A percentile compares a stretch with the other conserved stretches of the same genome.
phyloP scores from a whole-genome alignment of 2,797 vertebrate genomes.

The Rhinophrynus dorsalis region DNA sequence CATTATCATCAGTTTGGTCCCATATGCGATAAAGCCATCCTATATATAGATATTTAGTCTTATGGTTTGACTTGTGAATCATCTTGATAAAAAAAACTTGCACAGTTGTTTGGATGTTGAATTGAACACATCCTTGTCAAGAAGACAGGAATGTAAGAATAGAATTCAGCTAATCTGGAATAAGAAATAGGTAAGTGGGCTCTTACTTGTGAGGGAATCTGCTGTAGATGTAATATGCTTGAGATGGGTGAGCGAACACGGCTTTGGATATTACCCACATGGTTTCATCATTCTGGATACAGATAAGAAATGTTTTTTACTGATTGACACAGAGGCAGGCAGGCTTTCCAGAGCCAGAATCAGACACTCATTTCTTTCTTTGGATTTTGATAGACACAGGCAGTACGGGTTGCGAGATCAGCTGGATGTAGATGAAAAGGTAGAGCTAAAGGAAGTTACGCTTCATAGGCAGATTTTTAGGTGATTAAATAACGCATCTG shows the following conservation, averaged over 20 bases:
- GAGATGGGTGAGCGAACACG: conserved; percentile 41
- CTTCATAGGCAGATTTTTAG: conserved; percentile 25
- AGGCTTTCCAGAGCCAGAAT: conserved; percentile 32
- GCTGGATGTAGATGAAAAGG: conserved; percentile 41
- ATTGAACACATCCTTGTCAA: conserved; percentile 4
- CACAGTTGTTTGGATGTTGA: not conserved
- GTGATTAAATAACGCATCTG: conserved; percentile 10
- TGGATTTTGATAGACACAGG: conserved; percentile 35
- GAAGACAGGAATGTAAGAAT: not conserved
- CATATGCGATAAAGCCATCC: too few relatives aligned
- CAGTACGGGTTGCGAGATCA: conserved; percentile 12
- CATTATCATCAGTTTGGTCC: not conserved
- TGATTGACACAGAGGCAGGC: conserved; percentile 45
- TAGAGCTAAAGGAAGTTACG: conserved; percentile 23
- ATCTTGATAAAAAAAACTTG: not conserved
- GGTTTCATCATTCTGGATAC: conserved; percentile 47
- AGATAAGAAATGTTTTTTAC: conserved; percentile 48
- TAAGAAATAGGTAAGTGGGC: conserved; percentile 10
- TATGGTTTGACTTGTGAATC: too few relatives aligned
- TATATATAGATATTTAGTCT: too few relatives aligned
- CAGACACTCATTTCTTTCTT: conserved; percentile 42
- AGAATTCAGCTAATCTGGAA: not conserved
- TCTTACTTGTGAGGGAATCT: conserved; percentile 20
- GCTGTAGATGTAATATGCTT: conserved; percentile 24
- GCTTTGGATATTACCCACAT: conserved; percentile 44